phyloP scores from a whole-genome alignment of 2,888 invertebrate genomes.

The Cerastis rubricosa region DNA sequence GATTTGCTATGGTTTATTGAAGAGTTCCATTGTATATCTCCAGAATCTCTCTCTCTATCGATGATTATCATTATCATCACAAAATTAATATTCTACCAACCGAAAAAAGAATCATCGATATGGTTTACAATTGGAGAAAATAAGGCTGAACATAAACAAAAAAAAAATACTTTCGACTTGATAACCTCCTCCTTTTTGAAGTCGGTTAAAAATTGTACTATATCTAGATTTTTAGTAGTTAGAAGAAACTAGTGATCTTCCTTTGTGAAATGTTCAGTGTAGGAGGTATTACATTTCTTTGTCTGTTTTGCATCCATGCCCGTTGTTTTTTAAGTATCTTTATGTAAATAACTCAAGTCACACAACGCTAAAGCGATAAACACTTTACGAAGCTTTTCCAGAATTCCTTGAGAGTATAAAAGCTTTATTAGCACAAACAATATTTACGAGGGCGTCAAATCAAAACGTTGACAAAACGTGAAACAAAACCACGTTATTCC shows the following conservation, averaged over 20 bases:
- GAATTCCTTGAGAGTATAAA: background rate
- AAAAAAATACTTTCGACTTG: too few relatives aligned
- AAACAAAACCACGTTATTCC: slow-evolving; percentile 53
- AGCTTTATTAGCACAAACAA: slow-evolving; percentile 25
- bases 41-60: too few relatives aligned
- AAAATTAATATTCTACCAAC: too few relatives aligned
- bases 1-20: too few relatives aligned
- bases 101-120: too few relatives aligned
- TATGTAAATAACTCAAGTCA: background rate
- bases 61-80: too few relatives aligned
- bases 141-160: too few relatives aligned
- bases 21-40: too few relatives aligned
- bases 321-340: background rate
- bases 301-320: background rate
- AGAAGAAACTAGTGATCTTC: background rate
- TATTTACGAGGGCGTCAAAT: slow-evolving; percentile 43
- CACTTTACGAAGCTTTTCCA: background rate
- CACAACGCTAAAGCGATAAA: background rate
- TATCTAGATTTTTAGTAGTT: background rate
- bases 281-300: background rate
- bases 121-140: too few relatives aligned
- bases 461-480: slow-evolving; percentile 54
- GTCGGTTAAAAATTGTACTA: background rate
- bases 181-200: too few relatives aligned
- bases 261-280: background rate